phyloP scores from a whole-genome alignment of 1,140 invertebrate genomes.

The Cyrtorhinus lividipennis region DNA sequence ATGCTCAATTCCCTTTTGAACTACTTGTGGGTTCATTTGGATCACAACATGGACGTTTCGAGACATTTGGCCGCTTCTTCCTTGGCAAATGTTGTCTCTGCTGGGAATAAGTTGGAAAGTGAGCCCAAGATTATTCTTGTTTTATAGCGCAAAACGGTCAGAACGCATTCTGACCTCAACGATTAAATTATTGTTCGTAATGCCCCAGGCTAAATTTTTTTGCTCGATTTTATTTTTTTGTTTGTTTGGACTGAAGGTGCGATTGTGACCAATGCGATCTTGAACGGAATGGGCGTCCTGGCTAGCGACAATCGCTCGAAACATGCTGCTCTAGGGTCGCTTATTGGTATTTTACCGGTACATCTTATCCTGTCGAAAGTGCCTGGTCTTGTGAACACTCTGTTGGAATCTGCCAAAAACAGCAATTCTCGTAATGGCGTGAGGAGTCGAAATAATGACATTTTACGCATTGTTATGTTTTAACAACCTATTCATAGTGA shows the following conservation, averaged over 20 bases:
- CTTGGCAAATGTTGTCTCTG: conserved; percentile 29
- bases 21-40: conserved; percentile 34
- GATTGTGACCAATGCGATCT: too few species aligned
- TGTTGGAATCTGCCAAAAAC: conserved; percentile 7
- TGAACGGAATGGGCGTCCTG: not conserved
- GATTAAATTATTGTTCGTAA: too few species aligned
- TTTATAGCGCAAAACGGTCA: too few species aligned
- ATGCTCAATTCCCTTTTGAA: conserved; percentile 24
- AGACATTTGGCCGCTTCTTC: conserved; percentile 35
- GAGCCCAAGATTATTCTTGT: too few species aligned
- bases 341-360: conserved; percentile 11
- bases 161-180: too few species aligned
- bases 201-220: too few species aligned
- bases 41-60: conserved; percentile 41
- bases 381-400: conserved; percentile 14
- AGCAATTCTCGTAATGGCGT: conserved; percentile 16
- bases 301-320: conserved; percentile 13
- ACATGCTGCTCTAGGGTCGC: conserved; percentile 15
- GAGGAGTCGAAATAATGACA: too few species aligned
- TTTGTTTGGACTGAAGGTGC: too few species aligned
- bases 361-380: conserved; percentile 2
- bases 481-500: not conserved
- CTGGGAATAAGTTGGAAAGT: conserved; percentile 9
- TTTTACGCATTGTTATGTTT: not conserved
- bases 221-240: too few species aligned